Evolutionary conservation across 2,888 invertebrate species (phyloP).

Genomic region (Cephus runcator): DNA sequence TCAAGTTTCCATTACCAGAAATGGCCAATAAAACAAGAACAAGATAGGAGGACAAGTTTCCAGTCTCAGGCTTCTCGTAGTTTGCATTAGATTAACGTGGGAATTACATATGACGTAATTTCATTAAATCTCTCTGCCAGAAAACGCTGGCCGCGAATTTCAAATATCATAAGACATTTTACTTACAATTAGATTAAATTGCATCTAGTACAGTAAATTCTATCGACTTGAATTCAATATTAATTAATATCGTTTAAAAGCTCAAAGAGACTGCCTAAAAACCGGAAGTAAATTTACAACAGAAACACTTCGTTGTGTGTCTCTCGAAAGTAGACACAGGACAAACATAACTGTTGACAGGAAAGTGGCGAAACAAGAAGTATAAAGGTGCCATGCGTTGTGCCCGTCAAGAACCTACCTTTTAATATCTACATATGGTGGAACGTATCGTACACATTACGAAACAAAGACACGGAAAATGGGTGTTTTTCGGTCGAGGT

Average conservation of each 20-base stretch:
- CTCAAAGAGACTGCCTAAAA: background rate
- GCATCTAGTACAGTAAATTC: background rate
- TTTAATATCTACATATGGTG: background rate
- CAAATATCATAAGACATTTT: background rate
- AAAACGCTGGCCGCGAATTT: background rate
- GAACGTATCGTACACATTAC: background rate
- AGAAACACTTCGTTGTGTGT: background rate
- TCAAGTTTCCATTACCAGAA: background rate
- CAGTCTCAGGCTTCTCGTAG: background rate
- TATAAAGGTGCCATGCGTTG: background rate
- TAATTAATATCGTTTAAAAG: background rate
- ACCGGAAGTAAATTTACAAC: background rate
- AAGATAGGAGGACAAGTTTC: background rate
- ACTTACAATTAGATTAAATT: background rate
- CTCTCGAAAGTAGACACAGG: background rate
- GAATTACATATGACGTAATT: background rate
- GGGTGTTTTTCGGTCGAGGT: background rate
- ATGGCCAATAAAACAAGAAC: background rate
- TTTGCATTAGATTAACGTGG: background rate
- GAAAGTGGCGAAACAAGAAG: background rate
- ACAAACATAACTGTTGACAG: background rate
- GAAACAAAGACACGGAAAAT: conserved; percentile 5
- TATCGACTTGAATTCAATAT: background rate
- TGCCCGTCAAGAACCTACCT: background rate
- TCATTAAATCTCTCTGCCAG: background rate